These are phyloP conservation scores for Drosophila tristis DNA, from an alignment of 1,140 invertebrate species.

Conservation along the genomic window DNA sequence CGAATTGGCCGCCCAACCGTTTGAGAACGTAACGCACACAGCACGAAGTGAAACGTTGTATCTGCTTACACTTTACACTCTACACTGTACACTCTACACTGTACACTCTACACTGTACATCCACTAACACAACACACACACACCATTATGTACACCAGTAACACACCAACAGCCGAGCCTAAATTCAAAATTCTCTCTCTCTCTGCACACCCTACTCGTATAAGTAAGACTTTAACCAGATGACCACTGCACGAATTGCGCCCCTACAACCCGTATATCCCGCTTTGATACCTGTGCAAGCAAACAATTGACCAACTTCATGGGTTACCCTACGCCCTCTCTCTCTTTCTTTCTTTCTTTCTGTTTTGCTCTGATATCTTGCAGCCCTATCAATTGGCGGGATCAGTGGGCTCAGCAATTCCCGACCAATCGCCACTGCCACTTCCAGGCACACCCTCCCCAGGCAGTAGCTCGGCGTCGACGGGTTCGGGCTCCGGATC, in stretches of 20 bases:
- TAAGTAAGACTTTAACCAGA: constrained; percentile 13
- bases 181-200: constrained; percentile 31
- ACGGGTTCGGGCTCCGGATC: constrained; percentile 83
- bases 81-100: neutral
- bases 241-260: constrained; percentile 46
- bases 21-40: constrained; percentile 31
- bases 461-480: constrained; percentile 84
- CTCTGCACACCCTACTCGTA: constrained; percentile 5
- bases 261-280: neutral
- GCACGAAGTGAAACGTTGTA: constrained; percentile 31
- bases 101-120: neutral
- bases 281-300: neutral
- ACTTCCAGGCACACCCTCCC: constrained; percentile 84
- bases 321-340: constrained; percentile 27
- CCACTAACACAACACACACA: constrained; percentile 2
- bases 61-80: constrained; percentile 8
- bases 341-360: constrained; percentile 9
- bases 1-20: constrained; percentile 46
- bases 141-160: constrained; percentile 11
- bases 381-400: constrained; percentile 84
- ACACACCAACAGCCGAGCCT: constrained; percentile 25
- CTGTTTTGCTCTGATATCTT: constrained; percentile 38
- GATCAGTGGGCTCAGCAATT: constrained; percentile 84
- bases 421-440: constrained; percentile 84
- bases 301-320: constrained; percentile 31